Percentiles rank a stretch among this genome's conserved stretches.
Conservation (phyloP, 2,888 invertebrate species). For the Perizoma flavofasciatum region DNA sequence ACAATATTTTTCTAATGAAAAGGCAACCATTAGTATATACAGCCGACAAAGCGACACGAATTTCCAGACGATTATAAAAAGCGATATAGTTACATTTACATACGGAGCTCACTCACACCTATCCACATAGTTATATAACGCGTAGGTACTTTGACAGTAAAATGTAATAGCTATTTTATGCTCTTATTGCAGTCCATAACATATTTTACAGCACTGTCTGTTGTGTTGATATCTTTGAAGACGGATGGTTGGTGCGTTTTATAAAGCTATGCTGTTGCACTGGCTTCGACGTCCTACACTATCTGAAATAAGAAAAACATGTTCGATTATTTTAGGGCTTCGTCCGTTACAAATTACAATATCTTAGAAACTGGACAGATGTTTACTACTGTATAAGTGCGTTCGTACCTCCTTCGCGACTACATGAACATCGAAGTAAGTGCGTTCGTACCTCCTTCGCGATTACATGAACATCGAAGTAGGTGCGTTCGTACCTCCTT, state of each 20-base stretch:
- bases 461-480: too few species aligned
- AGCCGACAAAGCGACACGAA: slow-evolving; percentile 44
- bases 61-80: slow-evolving; percentile 30
- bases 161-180: slow-evolving; percentile 64
- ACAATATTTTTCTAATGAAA: slow-evolving; percentile 32
- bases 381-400: too few species aligned
- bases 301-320: slow-evolving; percentile 50
- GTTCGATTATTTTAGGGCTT: too few species aligned
- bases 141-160: slow-evolving; percentile 61
- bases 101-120: slow-evolving; percentile 69
- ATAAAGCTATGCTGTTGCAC: slow-evolving; percentile 70
- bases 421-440: too few species aligned
- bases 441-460: too few species aligned
- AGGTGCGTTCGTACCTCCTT: too few species aligned
- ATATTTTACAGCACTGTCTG: slow-evolving; percentile 57
- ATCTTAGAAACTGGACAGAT: too few species aligned
- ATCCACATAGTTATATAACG: slow-evolving; percentile 64
- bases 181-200: slow-evolving; percentile 66
- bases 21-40: slow-evolving; percentile 35
- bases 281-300: slow-evolving; percentile 62
- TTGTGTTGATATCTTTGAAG: slow-evolving; percentile 51
- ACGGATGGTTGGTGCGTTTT: slow-evolving; percentile 64
- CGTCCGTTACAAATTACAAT: too few species aligned
- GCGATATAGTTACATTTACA: slow-evolving; percentile 40
- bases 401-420: too few species aligned